phyloP scores from a whole-genome alignment of 1,140 invertebrate genomes.

The silkworm (Bombyx mori) region DNA sequence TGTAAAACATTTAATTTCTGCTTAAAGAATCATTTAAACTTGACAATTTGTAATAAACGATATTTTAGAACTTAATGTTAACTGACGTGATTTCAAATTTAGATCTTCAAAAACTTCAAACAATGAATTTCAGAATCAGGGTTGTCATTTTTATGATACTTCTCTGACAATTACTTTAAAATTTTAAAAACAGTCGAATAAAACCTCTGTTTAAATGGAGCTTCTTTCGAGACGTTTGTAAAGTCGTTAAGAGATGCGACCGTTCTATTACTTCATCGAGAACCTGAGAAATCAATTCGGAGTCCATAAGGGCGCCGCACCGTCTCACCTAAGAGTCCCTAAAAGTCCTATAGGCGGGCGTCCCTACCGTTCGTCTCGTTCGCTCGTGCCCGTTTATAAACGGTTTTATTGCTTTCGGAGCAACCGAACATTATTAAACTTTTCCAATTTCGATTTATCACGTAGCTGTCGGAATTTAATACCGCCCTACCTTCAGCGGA shows the following conservation, averaged over 20 bases:
- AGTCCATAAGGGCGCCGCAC: constrained; percentile 38
- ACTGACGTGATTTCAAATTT: constrained; percentile 21
- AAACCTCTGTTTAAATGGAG: no score
- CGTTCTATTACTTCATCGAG: constrained; percentile 49
- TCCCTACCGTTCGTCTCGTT: constrained; percentile 63
- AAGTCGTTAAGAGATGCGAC: constrained; percentile 7
- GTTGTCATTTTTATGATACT: constrained; percentile 8
- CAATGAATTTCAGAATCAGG: constrained; percentile 11
- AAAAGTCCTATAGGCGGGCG: constrained; percentile 63
- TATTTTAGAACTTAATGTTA: constrained; percentile 7
- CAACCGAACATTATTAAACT: constrained; percentile 72
- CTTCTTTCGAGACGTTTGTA: no score
- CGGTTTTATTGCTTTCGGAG: constrained; percentile 71
- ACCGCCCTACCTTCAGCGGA: constrained; percentile 69
- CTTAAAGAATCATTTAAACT: no score
- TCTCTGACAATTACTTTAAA: no score
- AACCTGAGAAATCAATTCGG: constrained; percentile 58
- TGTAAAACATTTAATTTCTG: no score
- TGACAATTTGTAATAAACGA: background rate
- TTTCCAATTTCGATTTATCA: constrained; percentile 72
- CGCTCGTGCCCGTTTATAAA: constrained; percentile 70
- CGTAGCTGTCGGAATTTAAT: constrained; percentile 72
- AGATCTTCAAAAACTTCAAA: constrained; percentile 18
- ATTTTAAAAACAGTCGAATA: no score
- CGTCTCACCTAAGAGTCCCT: constrained; percentile 62